Base-by-base conservation (phyloP, 2,888 invertebrate species). In the Arge pagana region DNA sequence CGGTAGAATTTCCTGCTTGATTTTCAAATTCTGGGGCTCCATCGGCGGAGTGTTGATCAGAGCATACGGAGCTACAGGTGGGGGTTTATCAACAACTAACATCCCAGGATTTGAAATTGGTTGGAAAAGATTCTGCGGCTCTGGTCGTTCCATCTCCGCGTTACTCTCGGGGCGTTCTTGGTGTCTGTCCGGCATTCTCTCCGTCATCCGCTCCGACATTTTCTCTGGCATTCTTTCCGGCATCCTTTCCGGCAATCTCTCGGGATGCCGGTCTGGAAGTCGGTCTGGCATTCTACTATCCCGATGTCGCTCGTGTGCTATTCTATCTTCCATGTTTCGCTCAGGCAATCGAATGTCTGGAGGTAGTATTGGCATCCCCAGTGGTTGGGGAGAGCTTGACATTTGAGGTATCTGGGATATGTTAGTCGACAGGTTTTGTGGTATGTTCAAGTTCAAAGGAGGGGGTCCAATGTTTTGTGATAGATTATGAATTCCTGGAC, bases 21-120 rank as follows among this genome's bases (percentile, higher is more conserved):
- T 85, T 69, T 88, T 88, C 50, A 87, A 77, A 72, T 88, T 87
- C 67, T 88, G 87, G 5, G 87, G 87, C 65, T 88, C 87, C 71
- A 76, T 68, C 0, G 76, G 76, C 7, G 76, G 76, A 1, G 76
- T 76, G 0, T 66, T 61, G 3, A 74, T 65, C 13, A 74, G 52
- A 55, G 65, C 70, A 43, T 76, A 76, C 24, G 71, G 57, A 4
- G 58, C 50, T 5, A 39, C 15, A 1, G 63, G 43, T 3, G 67
- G 62, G 3, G 67, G 62, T 16, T 72, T 70, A 2, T 72, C 72
- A 50, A 61, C 59, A 13, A 60, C 49, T n/a, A 68, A 42, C 6
- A 60, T 26, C 13, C 63, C 64, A 1, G 67, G 63, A 1, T 67
- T 66, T 41, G 73, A 74, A 42, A 74, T 73, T 0, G 75, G 70